Evolutionary conservation across 2,113 vertebrate species (phyloP).

Genomic region (Phalacrocorax pelagicus): DNA sequence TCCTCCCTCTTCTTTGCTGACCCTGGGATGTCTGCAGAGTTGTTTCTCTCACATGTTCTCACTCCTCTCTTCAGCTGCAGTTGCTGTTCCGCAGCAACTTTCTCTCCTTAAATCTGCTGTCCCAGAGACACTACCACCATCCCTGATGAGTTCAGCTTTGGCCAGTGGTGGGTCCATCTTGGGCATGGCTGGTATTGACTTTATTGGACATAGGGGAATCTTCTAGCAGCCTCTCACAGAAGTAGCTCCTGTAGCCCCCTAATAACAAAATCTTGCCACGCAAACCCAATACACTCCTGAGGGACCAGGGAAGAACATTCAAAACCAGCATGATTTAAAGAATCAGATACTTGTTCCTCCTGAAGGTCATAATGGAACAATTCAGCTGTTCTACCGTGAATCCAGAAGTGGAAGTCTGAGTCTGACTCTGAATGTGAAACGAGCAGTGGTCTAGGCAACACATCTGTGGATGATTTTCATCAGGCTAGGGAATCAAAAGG

Average conservation of each 20-base stretch:
- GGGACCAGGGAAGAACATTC: not conserved
- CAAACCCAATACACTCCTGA: not conserved
- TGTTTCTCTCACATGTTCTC: not conserved
- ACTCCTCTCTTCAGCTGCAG: not conserved
- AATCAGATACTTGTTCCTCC: not conserved
- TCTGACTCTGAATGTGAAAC: not conserved
- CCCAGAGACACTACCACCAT: fast-evolving
- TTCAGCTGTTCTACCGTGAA: not conserved
- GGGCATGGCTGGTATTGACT: not conserved
- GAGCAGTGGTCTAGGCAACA: not conserved
- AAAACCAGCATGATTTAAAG: not conserved
- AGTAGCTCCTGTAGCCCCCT: not conserved
- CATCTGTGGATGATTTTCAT: not conserved
- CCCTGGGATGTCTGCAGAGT: not conserved
- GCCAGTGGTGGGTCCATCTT: fast-evolving
- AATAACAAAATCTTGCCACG: not conserved
- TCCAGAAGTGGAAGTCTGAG: not conserved
- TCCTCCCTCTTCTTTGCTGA: not conserved
- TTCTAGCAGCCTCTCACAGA: not conserved
- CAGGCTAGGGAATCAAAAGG: not conserved
- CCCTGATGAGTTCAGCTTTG: not conserved
- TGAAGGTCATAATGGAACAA: not conserved
- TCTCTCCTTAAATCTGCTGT: not conserved
- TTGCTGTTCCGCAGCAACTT: not conserved
- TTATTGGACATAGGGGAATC: not conserved